Evolutionary conservation across 1,140 invertebrate genomes (phyloP).

Genomic region (Steinernema feltiae): DNA sequence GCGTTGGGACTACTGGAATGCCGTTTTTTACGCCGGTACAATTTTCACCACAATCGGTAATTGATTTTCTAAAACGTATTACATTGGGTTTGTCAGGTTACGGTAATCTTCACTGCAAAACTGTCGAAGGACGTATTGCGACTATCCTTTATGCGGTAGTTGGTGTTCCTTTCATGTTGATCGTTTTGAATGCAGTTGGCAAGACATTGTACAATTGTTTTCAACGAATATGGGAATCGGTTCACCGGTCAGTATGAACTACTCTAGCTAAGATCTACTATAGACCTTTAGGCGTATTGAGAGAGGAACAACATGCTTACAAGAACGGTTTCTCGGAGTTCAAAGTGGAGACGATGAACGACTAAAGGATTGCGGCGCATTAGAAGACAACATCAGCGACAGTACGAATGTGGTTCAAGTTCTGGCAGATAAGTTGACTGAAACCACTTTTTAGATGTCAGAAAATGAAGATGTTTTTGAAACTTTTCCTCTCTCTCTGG

Average conservation of each 20-base stretch:
- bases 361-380: too few species aligned
- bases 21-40: conserved; percentile 28
- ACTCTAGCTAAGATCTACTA: too few species aligned
- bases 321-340: too few species aligned
- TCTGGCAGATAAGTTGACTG: too few species aligned
- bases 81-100: conserved; percentile 26
- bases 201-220: neutral
- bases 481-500: conserved; percentile 50
- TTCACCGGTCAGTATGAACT: neutral
- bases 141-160: conserved; percentile 32
- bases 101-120: conserved; percentile 25
- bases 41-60: conserved; percentile 31
- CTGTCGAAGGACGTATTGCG: conserved; percentile 22
- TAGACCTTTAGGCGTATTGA: too few species aligned
- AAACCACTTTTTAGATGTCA: conserved; percentile 30
- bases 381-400: too few species aligned
- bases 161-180: conserved; percentile 27
- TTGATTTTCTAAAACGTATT: neutral
- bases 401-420: too few species aligned
- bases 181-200: conserved; percentile 22
- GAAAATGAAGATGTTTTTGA: conserved; percentile 45
- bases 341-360: too few species aligned
- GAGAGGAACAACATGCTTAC: too few species aligned
- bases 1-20: conserved; percentile 33
- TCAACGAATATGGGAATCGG: neutral